Conservation (phyloP, 2,888 invertebrate genomes). For the Entomobrya multifasciata region DNA sequence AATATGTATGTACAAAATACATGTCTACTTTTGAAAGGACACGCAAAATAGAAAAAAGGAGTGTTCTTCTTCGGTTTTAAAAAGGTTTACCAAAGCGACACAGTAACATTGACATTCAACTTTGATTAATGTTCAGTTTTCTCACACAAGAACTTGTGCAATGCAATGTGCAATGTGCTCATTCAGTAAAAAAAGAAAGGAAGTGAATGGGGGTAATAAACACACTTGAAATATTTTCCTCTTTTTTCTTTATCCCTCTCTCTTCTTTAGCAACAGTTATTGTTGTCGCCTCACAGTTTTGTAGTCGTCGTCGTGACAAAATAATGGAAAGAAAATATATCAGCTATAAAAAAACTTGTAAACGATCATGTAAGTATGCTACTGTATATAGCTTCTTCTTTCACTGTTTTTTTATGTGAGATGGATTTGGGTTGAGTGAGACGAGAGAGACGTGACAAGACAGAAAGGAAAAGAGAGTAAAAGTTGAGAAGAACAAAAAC, state of each 20-base stretch:
- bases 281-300: background rate
- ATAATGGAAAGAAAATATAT: background rate
- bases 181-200: background rate
- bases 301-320: background rate
- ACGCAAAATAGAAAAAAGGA: background rate
- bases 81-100: background rate
- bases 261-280: too few species aligned
- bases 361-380: conserved; percentile 13
- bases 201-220: conserved; percentile 28
- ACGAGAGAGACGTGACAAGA: conserved; percentile 23
- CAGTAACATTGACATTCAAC: conserved; percentile 2
- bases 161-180: background rate
- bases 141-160: too few species aligned
- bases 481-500: too few species aligned
- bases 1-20: background rate
- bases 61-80: too few species aligned
- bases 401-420: background rate
- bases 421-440: too few species aligned
- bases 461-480: too few species aligned
- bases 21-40: too few species aligned
- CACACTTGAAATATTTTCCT: background rate
- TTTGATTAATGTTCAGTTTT: background rate
- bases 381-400: background rate
- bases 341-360: background rate
- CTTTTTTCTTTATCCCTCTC: background rate